Base-by-base conservation (phyloP, 2,113 vertebrate species). In the Condylura cristata region DNA sequence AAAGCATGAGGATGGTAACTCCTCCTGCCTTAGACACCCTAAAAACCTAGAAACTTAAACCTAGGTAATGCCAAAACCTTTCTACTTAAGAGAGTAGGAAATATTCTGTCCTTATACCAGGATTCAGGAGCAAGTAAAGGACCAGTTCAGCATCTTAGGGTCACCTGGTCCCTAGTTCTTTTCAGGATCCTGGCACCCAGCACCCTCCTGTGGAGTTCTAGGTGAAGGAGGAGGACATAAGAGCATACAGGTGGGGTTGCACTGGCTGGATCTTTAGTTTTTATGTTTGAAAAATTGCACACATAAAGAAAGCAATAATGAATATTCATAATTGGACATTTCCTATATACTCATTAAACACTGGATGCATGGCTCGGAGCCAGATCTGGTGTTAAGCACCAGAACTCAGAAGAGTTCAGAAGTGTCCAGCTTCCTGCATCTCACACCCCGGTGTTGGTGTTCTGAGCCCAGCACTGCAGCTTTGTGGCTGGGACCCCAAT, bases 261-360 rank as follows among this genome's bases (percentile, higher is more conserved):
- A 48, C 14, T 66, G n/a, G 60, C 30, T 41, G 17, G 16, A 6
- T 85, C 32, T 85, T 75, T 34, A 32, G 26, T 26, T 56, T 78
- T 60, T 24, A 60, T 26, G 24, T 60, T 60, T 60, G 56, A 76
- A 37, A 53, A 75, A 46, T 26, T 20, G 24, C 18, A 80, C 84
- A 14, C 34, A 34, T 48, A 34, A 18, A 53, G 41, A 78, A 37
- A 86, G 7, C 44, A 58, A 4, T 82, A 83, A 32, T 34, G 26
- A 65, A 39, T 39, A 30, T 26, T 46, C 28, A 16, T 13, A 75
- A 70, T 18, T 61, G 7, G 34, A 0, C 34, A 51, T 66, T 37
- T 37, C 39, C 2, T 17, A 0, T 51, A 22, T 1, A 2, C n/a
- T 72, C 10, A 41, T 0, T n/a, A 61, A 41, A 34, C 41, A 2